phyloP scores from a whole-genome alignment of 2,113 vertebrate genomes.

The Anolis carolinensis region DNA sequence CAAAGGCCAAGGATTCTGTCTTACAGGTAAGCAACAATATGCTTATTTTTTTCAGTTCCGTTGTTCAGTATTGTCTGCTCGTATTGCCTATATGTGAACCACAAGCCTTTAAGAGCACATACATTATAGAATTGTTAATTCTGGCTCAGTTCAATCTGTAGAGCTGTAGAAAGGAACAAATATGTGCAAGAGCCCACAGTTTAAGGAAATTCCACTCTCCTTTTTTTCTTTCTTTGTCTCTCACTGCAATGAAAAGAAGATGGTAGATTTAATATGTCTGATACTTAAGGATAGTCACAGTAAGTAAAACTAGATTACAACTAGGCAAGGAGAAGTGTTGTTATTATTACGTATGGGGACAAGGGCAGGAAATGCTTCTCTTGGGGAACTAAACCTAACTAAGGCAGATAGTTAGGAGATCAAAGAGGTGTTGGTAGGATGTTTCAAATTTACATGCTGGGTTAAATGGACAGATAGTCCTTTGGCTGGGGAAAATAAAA shows the following conservation, averaged over 20 bases:
- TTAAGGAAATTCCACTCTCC: neutral
- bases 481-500: neutral
- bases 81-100: neutral
- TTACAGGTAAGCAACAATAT: constrained; percentile 13
- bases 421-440: neutral
- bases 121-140: neutral
- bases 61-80: neutral
- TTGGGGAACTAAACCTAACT: too few species aligned
- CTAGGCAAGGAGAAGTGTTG: neutral
- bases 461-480: neutral
- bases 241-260: neutral
- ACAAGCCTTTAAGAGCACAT: neutral
- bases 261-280: neutral
- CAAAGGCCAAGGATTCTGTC: neutral
- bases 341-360: neutral
- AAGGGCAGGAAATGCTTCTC: neutral
- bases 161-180: neutral
- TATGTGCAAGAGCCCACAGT: neutral
- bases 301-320: neutral
- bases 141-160: neutral
- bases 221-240: neutral
- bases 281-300: neutral
- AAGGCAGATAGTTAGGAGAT: neutral
- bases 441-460: neutral
- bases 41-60: neutral